Evolutionary conservation across 2,888 invertebrate species (phyloP).

Genomic region (Lepas anatifera): DNA sequence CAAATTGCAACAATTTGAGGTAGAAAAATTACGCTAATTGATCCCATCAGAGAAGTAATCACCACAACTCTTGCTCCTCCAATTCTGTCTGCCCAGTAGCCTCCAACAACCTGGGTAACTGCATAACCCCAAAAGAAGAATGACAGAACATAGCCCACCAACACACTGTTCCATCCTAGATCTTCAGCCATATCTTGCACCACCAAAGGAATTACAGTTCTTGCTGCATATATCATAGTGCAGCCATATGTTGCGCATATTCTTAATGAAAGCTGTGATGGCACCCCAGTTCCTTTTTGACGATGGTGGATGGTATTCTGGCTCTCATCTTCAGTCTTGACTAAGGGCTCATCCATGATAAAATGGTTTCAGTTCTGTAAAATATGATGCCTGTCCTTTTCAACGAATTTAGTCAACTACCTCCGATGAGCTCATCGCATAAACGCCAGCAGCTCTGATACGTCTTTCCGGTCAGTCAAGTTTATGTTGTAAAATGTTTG

Average conservation of each 20-base stretch:
- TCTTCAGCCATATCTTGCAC: background rate
- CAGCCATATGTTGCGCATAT: background rate
- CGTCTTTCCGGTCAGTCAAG: no score
- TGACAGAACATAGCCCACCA: background rate
- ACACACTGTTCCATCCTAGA: background rate
- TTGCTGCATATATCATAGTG: background rate
- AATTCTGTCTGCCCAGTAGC: background rate
- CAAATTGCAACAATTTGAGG: background rate
- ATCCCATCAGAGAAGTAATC: background rate
- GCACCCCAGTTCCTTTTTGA: no score
- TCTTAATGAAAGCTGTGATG: background rate
- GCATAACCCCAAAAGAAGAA: slow-evolving; percentile 3
- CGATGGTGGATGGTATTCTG: no score
- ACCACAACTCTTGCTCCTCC: background rate
- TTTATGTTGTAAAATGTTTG: no score
- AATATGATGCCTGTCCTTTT: no score
- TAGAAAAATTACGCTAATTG: background rate
- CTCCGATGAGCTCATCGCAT: no score
- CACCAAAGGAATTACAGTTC: background rate
- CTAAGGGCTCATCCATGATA: no score
- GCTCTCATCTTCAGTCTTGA: no score
- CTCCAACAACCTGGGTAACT: background rate
- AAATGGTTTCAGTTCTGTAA: no score
- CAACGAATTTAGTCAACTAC: no score
- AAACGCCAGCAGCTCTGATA: no score